Percentiles rank a stretch among this genome's conserved stretches.
These are phyloP conservation scores for Nixonia krombeini DNA, from an alignment of 1,140 invertebrate genomes.

Conservation along the genomic window DNA sequence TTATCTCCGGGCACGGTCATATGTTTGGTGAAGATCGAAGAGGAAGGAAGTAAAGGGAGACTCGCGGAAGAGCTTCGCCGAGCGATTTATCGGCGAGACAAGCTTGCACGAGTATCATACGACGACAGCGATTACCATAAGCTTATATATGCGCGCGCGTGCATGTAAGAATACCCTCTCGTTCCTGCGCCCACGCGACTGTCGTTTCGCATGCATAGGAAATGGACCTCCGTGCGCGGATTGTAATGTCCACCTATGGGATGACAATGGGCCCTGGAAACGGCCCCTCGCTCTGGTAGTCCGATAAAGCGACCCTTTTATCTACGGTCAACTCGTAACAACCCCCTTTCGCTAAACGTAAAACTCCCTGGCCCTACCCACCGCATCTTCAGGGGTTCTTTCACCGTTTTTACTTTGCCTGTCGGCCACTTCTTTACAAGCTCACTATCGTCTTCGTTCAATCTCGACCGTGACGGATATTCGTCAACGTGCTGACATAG, in stretches of 20 bases:
- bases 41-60: constrained; percentile 38
- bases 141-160: constrained; percentile 52
- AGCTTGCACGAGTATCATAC: constrained; percentile 53
- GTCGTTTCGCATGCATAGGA: constrained; percentile 50
- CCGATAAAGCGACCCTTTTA: constrained; percentile 56
- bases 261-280: constrained; percentile 51
- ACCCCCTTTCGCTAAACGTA: constrained; percentile 27
- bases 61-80: constrained; percentile 45
- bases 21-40: constrained; percentile 38
- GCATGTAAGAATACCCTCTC: constrained; percentile 49
- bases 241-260: constrained; percentile 47
- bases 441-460: no score
- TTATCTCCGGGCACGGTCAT: constrained; percentile 24
- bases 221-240: constrained; percentile 55
- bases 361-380: constrained; percentile 33
- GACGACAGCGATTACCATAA: constrained; percentile 55
- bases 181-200: constrained; percentile 52
- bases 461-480: no score
- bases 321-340: constrained; percentile 48
- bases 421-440: no score
- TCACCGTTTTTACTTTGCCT: no score
- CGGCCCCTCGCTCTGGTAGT: constrained; percentile 47
- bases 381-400: constrained; percentile 39
- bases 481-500: no score
- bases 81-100: constrained; percentile 52